A percentile compares a stretch with the other conserved stretches of the same genome.
These are phyloP conservation scores for Pavo muticus DNA, from an alignment of 2,113 vertebrate species.

Conservation along the genomic window DNA sequence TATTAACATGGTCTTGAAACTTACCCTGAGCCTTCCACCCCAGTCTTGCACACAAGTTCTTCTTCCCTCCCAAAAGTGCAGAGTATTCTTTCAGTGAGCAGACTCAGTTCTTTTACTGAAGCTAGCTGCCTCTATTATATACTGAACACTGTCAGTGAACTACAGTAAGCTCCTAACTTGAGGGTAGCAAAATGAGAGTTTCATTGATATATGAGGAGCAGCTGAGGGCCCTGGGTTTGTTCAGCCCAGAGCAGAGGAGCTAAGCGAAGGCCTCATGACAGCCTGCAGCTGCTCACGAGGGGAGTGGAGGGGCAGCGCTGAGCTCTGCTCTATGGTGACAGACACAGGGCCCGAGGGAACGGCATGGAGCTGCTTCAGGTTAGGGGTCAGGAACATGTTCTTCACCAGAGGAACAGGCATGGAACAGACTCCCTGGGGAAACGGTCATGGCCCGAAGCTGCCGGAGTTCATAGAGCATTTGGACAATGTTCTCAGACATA, in stretches of 20 bases:
- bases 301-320: not conserved
- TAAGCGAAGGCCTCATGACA: not conserved
- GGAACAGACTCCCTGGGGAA: not conserved
- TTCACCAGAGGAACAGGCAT: not conserved
- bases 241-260: not conserved
- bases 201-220: not conserved
- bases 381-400: not conserved
- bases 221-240: not conserved
- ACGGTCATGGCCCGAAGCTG: not conserved
- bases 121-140: not conserved
- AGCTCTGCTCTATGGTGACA: not conserved
- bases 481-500: not conserved
- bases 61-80: not conserved
- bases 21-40: not conserved
- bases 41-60: not conserved
- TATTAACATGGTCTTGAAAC: not conserved
- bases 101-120: not conserved
- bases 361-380: not conserved
- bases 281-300: not conserved
- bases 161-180: not conserved
- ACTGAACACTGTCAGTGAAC: not conserved
- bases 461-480: not conserved
- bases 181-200: not conserved
- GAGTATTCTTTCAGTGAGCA: not conserved
- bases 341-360: not conserved